Evolutionary conservation across 2,113 vertebrate genomes (phyloP).

Genomic region (Echinops telfairi): DNA sequence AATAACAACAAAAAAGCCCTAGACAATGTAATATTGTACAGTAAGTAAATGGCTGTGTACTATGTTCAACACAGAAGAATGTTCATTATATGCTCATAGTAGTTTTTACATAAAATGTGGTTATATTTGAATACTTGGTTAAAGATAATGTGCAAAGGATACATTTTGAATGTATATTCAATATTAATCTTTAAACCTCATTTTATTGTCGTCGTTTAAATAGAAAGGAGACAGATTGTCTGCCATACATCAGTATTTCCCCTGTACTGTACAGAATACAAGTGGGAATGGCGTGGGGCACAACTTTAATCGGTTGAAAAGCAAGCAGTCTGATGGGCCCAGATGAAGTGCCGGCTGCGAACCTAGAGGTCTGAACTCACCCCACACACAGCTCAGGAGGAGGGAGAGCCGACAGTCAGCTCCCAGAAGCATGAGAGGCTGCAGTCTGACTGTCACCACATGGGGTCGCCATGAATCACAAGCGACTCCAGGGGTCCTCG

Average conservation of each 20-base stretch:
- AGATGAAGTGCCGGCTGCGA: background rate
- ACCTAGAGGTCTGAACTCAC: too few species aligned
- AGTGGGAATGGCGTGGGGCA: background rate
- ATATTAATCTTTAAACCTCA: background rate
- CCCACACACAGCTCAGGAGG: background rate
- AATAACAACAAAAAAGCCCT: too few species aligned
- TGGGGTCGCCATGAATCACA: background rate
- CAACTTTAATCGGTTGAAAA: background rate
- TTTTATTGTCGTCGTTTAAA: background rate
- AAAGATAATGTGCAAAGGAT: too few species aligned
- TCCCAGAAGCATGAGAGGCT: background rate
- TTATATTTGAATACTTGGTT: too few species aligned
- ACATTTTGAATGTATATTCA: background rate
- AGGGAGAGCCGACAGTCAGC: background rate
- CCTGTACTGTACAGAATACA: background rate
- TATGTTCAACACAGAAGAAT: too few species aligned
- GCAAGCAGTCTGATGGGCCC: background rate
- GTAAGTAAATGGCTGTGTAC: too few species aligned
- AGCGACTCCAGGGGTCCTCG: background rate
- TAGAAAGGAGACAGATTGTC: background rate
- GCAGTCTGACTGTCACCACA: background rate
- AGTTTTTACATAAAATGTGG: too few species aligned
- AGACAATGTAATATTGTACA: too few species aligned
- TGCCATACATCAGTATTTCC: background rate
- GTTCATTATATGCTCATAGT: too few species aligned